A percentile compares a stretch with the other conserved stretches of the same genome.
These are phyloP conservation scores for Pogonophryne albipinna DNA, from an alignment of 2,797 vertebrate species.

Conservation along the genomic window DNA sequence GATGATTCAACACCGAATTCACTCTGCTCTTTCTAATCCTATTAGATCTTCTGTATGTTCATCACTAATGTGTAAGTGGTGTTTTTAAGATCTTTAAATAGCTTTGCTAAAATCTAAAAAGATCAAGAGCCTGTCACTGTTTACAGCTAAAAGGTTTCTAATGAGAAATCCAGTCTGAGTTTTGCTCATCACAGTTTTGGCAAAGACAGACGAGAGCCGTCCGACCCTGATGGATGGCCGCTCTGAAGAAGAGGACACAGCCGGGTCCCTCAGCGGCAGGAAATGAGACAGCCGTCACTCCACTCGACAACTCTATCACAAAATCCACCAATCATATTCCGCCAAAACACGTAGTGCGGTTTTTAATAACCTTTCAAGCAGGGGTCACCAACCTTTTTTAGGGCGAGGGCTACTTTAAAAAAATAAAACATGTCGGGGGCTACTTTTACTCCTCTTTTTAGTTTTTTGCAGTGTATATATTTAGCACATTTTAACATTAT, in stretches of 20 bases:
- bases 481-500: too few relatives aligned
- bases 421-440: too few relatives aligned
- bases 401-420: too few relatives aligned
- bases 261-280: slow-evolving; percentile 23
- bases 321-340: slow-evolving; percentile 47
- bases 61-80: not conserved
- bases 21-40: not conserved
- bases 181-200: slow-evolving; percentile 22
- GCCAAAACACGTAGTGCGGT: not conserved
- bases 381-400: too few relatives aligned
- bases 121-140: slow-evolving; percentile 18
- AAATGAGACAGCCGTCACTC: slow-evolving; percentile 59
- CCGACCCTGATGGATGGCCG: slow-evolving; percentile 44
- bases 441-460: too few relatives aligned
- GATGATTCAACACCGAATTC: not conserved
- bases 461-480: too few relatives aligned
- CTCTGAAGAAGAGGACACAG: slow-evolving; percentile 48
- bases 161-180: slow-evolving; percentile 29
- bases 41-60: not conserved
- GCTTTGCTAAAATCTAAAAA: not conserved
- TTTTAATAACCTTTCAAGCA: too few relatives aligned
- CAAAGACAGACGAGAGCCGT: slow-evolving; percentile 43
- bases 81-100: not conserved
- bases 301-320: too few relatives aligned
- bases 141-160: slow-evolving; percentile 36